Percentiles rank a stretch among this genome's conserved stretches.
These are phyloP conservation scores for Platycnemis pennipes DNA, from an alignment of 2,888 invertebrate genomes.

Conservation along the genomic window DNA sequence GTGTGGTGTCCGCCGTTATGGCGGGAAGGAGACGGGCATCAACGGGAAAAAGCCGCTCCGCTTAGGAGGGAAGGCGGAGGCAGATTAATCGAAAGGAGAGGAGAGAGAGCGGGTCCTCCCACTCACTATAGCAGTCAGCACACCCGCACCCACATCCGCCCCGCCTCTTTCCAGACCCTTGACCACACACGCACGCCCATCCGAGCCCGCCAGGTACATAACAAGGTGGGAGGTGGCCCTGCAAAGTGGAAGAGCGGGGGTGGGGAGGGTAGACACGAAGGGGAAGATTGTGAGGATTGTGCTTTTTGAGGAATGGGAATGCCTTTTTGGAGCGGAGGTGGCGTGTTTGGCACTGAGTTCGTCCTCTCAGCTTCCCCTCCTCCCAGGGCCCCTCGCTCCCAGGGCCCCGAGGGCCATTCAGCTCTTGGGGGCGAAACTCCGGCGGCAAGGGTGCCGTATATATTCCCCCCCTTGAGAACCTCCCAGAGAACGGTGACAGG, in stretches of 20 bases:
- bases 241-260: conserved; percentile 60
- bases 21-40: background rate
- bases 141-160: background rate
- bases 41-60: background rate
- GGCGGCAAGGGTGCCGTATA: conserved; percentile 21
- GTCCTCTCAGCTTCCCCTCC: background rate
- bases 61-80: background rate
- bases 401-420: background rate
- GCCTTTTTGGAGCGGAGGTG: conserved; percentile 43
- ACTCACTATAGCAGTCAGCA: background rate
- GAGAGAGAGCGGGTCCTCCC: background rate
- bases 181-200: conserved; percentile 55
- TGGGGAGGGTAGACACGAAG: conserved; percentile 69
- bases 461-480: background rate
- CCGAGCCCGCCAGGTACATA: conserved; percentile 33
- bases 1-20: conserved; percentile 28
- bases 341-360: conserved; percentile 42
- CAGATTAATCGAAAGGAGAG: conserved; percentile 13
- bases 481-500: conserved; percentile 38
- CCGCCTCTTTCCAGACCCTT: background rate
- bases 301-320: conserved; percentile 62
- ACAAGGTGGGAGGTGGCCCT: conserved; percentile 35
- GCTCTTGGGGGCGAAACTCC: background rate
- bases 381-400: background rate
- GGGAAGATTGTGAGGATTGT: conserved; percentile 71